Percentiles rank a stretch among this genome's conserved stretches.
Evolutionary conservation across 2,113 vertebrate species (phyloP).

Genomic region (Corythornis cristatus): DNA sequence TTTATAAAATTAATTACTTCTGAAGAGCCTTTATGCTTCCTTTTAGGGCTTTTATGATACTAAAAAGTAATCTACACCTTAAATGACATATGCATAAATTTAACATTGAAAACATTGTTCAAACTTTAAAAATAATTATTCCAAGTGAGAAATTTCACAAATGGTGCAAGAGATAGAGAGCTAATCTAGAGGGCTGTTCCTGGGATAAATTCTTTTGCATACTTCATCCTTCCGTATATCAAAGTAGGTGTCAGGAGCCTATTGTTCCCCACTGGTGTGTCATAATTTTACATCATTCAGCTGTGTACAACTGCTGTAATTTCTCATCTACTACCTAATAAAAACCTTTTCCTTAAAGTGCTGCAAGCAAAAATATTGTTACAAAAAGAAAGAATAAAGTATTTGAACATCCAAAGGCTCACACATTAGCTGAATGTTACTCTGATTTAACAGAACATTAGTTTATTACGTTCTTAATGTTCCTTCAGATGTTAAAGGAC

Average conservation of each 20-base stretch:
- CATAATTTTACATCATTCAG: background rate
- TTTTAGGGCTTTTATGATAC: background rate
- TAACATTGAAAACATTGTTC: constrained; percentile 1
- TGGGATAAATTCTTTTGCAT: background rate
- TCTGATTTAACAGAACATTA: background rate
- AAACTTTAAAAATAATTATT: background rate
- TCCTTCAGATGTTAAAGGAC: background rate
- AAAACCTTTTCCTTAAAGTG: background rate
- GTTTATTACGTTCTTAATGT: background rate
- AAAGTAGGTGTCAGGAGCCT: background rate
- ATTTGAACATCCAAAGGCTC: background rate
- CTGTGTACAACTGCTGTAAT: background rate
- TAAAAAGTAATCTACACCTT: background rate
- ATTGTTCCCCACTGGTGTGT: background rate
- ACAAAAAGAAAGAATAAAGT: background rate
- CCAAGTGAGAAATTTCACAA: background rate
- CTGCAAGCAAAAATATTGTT: background rate
- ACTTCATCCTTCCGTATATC: background rate
- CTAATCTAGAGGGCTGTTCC: background rate
- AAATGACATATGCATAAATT: background rate
- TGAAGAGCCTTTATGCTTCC: background rate
- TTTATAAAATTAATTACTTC: constrained; percentile 18
- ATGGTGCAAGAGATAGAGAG: background rate
- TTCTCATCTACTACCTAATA: background rate
- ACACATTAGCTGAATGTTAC: background rate